A percentile compares a stretch with the other conserved stretches of the same genome.
These are phyloP conservation scores for Euglossa dilemma DNA, from an alignment of 1,140 invertebrate genomes.

Conservation along the genomic window DNA sequence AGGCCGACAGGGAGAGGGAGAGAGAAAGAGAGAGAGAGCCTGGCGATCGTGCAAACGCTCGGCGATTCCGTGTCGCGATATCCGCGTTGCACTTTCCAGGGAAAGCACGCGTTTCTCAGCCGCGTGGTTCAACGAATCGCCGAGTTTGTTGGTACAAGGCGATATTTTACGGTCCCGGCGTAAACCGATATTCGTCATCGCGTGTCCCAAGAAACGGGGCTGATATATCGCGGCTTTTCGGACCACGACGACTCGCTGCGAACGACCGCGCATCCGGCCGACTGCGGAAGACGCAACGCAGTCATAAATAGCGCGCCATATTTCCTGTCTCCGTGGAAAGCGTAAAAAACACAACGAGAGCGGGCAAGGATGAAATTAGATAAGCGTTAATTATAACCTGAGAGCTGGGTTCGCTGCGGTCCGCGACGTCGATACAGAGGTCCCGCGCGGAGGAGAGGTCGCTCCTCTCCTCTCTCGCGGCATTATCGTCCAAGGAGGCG, in stretches of 20 bases:
- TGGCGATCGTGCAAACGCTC: too few species aligned
- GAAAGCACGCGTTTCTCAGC: neutral
- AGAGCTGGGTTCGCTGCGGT: too few species aligned
- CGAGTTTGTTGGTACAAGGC: constrained; percentile 34
- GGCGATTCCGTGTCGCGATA: neutral
- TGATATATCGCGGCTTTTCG: constrained; percentile 56
- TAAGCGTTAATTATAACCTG: constrained; percentile 24
- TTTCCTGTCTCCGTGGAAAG: constrained; percentile 2
- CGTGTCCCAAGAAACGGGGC: constrained; percentile 24
- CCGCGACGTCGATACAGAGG: too few species aligned
- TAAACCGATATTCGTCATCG: constrained; percentile 54
- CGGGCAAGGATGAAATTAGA: neutral
- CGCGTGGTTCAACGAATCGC: constrained; percentile 14
- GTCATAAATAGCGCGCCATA: constrained; percentile 45
- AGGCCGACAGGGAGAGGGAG: too few species aligned
- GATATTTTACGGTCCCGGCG: constrained; percentile 46
- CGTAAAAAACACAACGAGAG: constrained; percentile 4
- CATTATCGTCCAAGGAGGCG: neutral
- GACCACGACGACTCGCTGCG: constrained; percentile 8
- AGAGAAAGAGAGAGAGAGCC: too few species aligned
- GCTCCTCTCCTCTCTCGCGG: too few species aligned
- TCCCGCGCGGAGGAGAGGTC: too few species aligned
- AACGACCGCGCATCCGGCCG: constrained; percentile 31
- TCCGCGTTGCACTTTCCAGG: neutral
- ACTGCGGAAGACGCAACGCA: constrained; percentile 37